Evolutionary conservation across 2,113 vertebrate genomes (phyloP), one percentile per base, ranked within the genome.

Genomic region (Xyrauchen texanus): DNA sequence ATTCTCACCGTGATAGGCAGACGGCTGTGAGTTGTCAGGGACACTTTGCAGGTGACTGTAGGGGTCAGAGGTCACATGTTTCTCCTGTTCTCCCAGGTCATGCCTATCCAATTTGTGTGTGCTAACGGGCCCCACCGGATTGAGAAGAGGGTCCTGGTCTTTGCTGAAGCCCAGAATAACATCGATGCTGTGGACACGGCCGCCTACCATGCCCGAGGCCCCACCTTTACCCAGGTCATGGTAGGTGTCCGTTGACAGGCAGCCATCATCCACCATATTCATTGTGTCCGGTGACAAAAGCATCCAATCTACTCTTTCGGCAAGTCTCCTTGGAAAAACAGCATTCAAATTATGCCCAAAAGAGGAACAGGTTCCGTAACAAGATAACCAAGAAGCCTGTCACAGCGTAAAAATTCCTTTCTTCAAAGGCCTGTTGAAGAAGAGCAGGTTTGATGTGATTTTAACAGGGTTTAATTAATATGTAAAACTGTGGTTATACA

Each of bases 81-180:
- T 86, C 3, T 88, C 86, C 10, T 83, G 72, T 51, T 88, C 88
- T 6, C 81, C 88, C 69, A 68, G 77, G 70, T 85, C 78, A 70
- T 80, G 85, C 5, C 64, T 45, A 0, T 85, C 87, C 13, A 46
- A 76, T 80, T 91, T 93, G 34, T 88, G 88, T 49, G 51, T 57
- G 55, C 83, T 82, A 3, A 81, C 86, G 7, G 80, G 77, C 58
- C 78, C 89, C 13, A 86, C 82, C 1, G 86, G 81, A 79, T 89
- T 88, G 51, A 94, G 91, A 61, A 92, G 81, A 47, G 90, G 84
- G 67, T 94, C 93, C 81, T 94, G 92, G 78, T 94, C 92, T 87
- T 93, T 93, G 72, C 89, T 92, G 89, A 94, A 94, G 85, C 94
- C 93, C 74, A 94, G 87, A 81, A 94, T 94, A 71, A 93, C 91